phyloP scores from a whole-genome alignment of 2,113 vertebrate genomes.

The Phyllostomus discolor region DNA sequence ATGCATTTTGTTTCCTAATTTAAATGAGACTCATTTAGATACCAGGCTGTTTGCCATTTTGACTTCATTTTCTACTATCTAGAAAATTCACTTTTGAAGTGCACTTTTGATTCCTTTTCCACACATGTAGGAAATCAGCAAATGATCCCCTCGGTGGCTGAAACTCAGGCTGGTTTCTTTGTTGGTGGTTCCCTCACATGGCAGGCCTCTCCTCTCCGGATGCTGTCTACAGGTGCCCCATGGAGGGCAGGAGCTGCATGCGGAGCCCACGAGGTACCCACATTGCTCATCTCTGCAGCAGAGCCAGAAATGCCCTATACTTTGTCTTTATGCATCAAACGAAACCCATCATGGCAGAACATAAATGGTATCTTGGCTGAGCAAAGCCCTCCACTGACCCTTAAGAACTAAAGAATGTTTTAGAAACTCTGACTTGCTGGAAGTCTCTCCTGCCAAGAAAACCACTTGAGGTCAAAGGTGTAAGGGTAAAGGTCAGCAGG shows the following conservation, averaged over 20 bases:
- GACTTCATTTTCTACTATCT: not conserved
- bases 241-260: not conserved
- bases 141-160: not conserved
- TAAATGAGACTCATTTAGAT: not conserved
- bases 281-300: not conserved
- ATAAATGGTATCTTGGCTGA: not conserved
- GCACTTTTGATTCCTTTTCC: not conserved
- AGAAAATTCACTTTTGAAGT: not conserved
- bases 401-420: constrained; percentile 51
- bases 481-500: not conserved
- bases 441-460: constrained; percentile 35
- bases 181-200: not conserved
- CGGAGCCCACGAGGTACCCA: not conserved
- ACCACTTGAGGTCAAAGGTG: not conserved
- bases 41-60: not conserved
- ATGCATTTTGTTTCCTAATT: not conserved
- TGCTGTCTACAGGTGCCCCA: not conserved
- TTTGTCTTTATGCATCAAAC: constrained; percentile 23
- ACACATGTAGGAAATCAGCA: not conserved
- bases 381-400: not conserved
- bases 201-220: not conserved
- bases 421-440: constrained; percentile 15
- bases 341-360: not conserved
- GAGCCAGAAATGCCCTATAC: not conserved
- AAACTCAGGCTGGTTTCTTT: not conserved